Evolutionary conservation across 2,797 vertebrate species (phyloP), one percentile per base, ranked within the genome.

Genomic region (Pipistrellus nathusii): DNA sequence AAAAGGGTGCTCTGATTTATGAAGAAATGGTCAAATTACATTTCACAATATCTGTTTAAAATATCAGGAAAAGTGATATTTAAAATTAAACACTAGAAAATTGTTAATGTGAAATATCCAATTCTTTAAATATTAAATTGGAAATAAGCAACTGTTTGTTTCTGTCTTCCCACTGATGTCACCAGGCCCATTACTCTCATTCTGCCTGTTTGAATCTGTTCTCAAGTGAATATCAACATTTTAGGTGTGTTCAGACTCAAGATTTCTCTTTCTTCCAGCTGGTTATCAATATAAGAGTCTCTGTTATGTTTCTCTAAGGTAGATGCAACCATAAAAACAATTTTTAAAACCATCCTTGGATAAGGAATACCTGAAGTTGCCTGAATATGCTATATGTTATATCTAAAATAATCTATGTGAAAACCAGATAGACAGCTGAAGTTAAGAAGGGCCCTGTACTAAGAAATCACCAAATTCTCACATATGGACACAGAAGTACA

Each of bases 61-160:
- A 85, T 25, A 81, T 32, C 44, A 25, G 66, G 30, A 53, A 90
- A 90, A 88, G 21, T 18, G 51, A 51, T 4, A 18, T 72, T 91
- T 87, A 25, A 95, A 91, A 41, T 48, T 25, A 68, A 11, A 68
- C 32, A 71, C 5, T 35, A 44, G 86, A 89, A 73, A 93, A 57
- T 2, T 32, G n/a, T 69, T 80, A 38, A 17, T 46, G 27, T 81
- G 38, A 86, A 75, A 51, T 64, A 46, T 21, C 32, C 83, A 71
- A 57, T 66, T 82, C 53, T 69, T 27, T 85, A 23, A 83, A 92
- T 83, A 71, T 59, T 80, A 46, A 59, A 35, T 18, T 69, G 12
- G 23, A 68, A 94, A 17, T 10, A 66, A 32, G 23, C 6, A 8
- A 8, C 21, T 66, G 30, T 25, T 30, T 66, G 18, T 21, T 53